Conservation (phyloP, 2,113 vertebrate genomes). For the Colossoma macropomum region DNA sequence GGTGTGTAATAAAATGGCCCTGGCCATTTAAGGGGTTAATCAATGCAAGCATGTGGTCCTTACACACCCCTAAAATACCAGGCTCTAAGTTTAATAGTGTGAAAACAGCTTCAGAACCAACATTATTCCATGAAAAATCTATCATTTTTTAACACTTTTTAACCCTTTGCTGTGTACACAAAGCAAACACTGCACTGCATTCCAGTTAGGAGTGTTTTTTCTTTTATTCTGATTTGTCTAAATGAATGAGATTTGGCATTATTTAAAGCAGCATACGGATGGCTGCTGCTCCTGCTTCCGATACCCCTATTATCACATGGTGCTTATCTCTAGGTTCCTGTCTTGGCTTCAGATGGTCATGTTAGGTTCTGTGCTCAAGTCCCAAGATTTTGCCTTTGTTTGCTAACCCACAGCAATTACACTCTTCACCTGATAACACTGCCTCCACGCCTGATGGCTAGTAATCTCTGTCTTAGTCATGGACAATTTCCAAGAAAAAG, state of each 20-base stretch:
- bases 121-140: no score
- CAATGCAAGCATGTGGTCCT: no score
- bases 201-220: neutral
- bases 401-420: conserved; percentile 20
- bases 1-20: no score
- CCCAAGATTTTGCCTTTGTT: neutral
- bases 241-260: neutral
- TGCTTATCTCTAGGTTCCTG: neutral
- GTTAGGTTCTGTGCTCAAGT: neutral
- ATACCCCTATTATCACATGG: neutral
- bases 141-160: no score
- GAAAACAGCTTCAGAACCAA: no score
- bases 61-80: no score
- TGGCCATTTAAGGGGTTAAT: no score
- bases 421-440: conserved; percentile 1
- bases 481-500: neutral
- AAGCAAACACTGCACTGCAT: neutral
- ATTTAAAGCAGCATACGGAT: neutral
- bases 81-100: no score
- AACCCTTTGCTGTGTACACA: neutral
- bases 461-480: conserved; percentile 19
- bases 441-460: conserved; percentile 11
- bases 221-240: neutral
- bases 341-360: neutral
- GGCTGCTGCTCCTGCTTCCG: neutral